phyloP scores from a whole-genome alignment of 2,888 invertebrate genomes.

The Perdita meconis region DNA sequence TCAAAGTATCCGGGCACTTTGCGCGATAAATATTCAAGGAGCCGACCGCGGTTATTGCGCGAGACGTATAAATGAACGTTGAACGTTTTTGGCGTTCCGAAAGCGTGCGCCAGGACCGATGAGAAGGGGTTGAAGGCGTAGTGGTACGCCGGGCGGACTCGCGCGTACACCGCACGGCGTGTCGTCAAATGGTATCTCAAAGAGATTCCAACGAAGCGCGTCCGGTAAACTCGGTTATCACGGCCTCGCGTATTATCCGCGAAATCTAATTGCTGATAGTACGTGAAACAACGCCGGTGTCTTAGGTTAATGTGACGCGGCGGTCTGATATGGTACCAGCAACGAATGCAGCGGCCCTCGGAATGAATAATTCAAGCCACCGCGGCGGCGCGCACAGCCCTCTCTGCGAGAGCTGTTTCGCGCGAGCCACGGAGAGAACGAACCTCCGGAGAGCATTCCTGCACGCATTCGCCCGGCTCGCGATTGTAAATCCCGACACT shows the following conservation, averaged over 20 bases:
- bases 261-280: conserved; percentile 74
- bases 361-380: conserved; percentile 80
- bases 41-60: conserved; percentile 28
- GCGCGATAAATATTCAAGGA: conserved; percentile 56
- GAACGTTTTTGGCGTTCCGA: conserved; percentile 49
- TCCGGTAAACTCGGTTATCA: conserved; percentile 62
- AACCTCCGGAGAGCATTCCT: conserved; percentile 79
- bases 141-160: conserved; percentile 4
- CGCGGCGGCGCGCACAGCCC: conserved; percentile 68
- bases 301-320: conserved; percentile 68
- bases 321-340: conserved; percentile 66
- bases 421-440: conserved; percentile 66
- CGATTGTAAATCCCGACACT: conserved; percentile 79
- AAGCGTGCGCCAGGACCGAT: conserved; percentile 3
- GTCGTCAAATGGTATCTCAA: conserved; percentile 42
- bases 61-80: conserved; percentile 58
- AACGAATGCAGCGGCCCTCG: conserved; percentile 71
- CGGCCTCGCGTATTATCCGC: conserved; percentile 55
- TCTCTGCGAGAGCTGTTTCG: conserved; percentile 62
- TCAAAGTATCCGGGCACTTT: background rate
- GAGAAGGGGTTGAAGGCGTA: conserved; percentile 1
- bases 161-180: conserved; percentile 20
- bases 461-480: conserved; percentile 78
- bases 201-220: conserved; percentile 41
- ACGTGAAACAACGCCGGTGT: conserved; percentile 69